Evolutionary conservation across 1,140 invertebrate genomes (phyloP).

Genomic region (Aphis gossypii): DNA sequence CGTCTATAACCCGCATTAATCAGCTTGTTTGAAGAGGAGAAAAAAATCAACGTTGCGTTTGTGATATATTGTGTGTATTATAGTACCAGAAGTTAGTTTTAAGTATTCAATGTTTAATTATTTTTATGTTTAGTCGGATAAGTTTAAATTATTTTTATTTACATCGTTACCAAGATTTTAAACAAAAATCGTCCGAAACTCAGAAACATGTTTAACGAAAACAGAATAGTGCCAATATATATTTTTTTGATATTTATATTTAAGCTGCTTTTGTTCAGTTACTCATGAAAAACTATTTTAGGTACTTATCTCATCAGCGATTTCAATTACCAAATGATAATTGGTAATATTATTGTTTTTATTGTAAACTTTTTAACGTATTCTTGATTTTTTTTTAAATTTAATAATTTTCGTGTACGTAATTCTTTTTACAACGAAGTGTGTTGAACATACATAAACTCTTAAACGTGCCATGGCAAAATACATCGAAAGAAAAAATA

Average conservation of each 20-base stretch:
- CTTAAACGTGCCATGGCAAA: conserved; percentile 44
- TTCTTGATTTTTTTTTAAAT: not conserved
- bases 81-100: conserved; percentile 12
- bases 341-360: not conserved
- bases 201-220: not conserved
- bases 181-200: conserved; percentile 17
- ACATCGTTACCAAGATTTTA: conserved; percentile 21
- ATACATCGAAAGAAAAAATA: not conserved
- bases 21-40: not conserved
- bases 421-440: not conserved
- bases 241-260: not conserved
- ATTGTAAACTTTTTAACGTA: not conserved
- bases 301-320: not conserved
- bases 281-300: not conserved
- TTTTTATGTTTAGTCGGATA: conserved; percentile 9
- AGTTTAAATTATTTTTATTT: conserved; percentile 44
- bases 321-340: not conserved
- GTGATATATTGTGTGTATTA: conserved; percentile 45
- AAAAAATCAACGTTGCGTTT: conserved; percentile 29
- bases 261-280: not conserved
- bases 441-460: not conserved
- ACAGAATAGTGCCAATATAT: not conserved
- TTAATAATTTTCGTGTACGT: not conserved
- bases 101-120: conserved; percentile 35
- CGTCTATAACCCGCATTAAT: not conserved